Percentiles rank a stretch among this genome's conserved stretches.
Conservation (phyloP, 1,140 invertebrate species). For the Reticulitermes speratus region DNA sequence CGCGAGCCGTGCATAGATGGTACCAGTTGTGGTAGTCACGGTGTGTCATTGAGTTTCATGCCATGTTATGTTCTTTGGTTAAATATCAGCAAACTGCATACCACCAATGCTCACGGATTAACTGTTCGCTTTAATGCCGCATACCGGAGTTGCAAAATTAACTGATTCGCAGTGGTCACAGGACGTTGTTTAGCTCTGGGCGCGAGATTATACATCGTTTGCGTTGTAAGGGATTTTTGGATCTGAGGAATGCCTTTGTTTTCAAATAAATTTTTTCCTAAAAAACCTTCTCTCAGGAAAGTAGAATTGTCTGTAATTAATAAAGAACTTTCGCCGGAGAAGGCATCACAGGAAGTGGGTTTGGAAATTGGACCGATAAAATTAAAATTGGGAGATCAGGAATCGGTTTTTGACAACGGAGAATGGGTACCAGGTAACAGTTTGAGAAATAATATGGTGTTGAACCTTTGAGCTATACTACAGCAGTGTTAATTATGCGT, state of each 20-base stretch:
- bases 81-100: too few species aligned
- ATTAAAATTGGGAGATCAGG: constrained; percentile 60
- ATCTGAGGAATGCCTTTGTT: constrained; percentile 54
- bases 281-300: constrained; percentile 57
- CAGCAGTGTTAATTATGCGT: not conserved
- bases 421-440: constrained; percentile 62
- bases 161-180: too few species aligned
- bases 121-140: too few species aligned
- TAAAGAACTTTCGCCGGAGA: constrained; percentile 59
- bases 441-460: not conserved
- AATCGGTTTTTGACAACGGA: constrained; percentile 62
- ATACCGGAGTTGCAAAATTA: too few species aligned
- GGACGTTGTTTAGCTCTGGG: too few species aligned
- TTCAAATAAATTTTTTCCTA: constrained; percentile 61
- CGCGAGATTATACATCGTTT: too few species aligned
- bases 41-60: too few species aligned
- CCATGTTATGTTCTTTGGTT: too few species aligned
- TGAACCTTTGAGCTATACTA: not conserved
- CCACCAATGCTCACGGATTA: too few species aligned
- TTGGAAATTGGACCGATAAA: constrained; percentile 57
- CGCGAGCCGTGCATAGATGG: too few species aligned
- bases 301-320: constrained; percentile 54
- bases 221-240: not conserved
- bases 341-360: constrained; percentile 58
- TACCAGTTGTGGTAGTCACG: too few species aligned